Percentiles rank a stretch among this genome's conserved stretches.
phyloP scores from a whole-genome alignment of 2,113 vertebrate species.

The Oxyruncus cristatus region DNA sequence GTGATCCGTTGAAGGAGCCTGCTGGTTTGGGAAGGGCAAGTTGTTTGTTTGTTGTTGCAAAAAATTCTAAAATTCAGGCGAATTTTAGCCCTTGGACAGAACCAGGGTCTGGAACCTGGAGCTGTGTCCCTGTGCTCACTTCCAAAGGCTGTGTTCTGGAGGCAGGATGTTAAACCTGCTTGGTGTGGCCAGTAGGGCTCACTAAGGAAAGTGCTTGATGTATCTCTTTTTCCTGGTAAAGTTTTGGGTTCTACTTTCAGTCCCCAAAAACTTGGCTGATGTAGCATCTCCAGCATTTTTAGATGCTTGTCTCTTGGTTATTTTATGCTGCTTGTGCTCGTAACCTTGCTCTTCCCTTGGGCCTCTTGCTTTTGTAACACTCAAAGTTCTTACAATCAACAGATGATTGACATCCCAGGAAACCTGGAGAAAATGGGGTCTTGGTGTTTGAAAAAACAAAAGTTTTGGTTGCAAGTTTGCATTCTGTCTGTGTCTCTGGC shows the following conservation, averaged over 20 bases:
- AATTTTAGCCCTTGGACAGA: not conserved
- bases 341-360: not conserved
- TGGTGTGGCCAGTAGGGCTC: not conserved
- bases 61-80: not conserved
- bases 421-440: not conserved
- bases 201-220: accelerated
- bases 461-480: not conserved
- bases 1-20: not conserved
- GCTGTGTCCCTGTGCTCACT: accelerated
- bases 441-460: not conserved
- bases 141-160: not conserved
- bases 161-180: not conserved
- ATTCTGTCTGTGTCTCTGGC: not conserved
- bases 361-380: not conserved
- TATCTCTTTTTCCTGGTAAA: not conserved
- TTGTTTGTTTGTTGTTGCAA: not conserved
- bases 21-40: not conserved
- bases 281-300: not conserved
- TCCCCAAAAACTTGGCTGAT: not conserved
- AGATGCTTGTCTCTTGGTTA: not conserved
- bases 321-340: not conserved
- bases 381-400: not conserved
- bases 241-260: not conserved
- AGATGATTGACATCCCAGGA: not conserved
- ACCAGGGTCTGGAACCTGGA: not conserved